These are phyloP conservation scores for Bombyx mandarina DNA, from an alignment of 1,140 invertebrate genomes.

Conservation along the genomic window DNA sequence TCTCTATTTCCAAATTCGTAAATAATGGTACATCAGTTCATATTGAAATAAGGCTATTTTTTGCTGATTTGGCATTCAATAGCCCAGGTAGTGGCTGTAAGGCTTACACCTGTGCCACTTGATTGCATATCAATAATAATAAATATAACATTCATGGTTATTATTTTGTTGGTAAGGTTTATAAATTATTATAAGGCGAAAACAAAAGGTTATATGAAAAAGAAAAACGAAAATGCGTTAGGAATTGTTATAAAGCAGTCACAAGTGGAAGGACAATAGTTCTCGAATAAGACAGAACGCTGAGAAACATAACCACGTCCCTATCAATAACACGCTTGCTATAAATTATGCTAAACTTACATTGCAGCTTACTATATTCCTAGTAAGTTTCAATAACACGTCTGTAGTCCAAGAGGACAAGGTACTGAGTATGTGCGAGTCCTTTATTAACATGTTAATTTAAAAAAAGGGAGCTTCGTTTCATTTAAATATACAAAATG, in stretches of 20 bases:
- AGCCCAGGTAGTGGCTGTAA: too few species aligned
- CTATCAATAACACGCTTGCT: constrained; percentile 56
- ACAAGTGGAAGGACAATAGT: constrained; percentile 44
- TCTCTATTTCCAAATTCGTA: neutral
- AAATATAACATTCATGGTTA: constrained; percentile 1
- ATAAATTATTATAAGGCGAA: constrained; percentile 10
- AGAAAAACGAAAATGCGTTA: constrained; percentile 41
- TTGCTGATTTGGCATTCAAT: too few species aligned
- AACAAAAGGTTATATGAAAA: constrained; percentile 13
- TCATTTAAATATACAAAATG: constrained; percentile 30
- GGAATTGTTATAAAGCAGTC: constrained; percentile 51
- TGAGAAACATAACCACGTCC: constrained; percentile 42
- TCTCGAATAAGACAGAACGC: constrained; percentile 12
- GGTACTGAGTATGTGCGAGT: constrained; percentile 61
- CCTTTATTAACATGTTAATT: constrained; percentile 18
- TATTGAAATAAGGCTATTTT: neutral
- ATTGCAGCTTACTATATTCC: constrained; percentile 52
- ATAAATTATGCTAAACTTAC: constrained; percentile 67
- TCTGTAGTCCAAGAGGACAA: constrained; percentile 54
- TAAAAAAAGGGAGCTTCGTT: constrained; percentile 29
- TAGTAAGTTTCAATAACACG: constrained; percentile 46
- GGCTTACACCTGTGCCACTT: too few species aligned
- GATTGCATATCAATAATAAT: too few species aligned
- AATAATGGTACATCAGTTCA: neutral
- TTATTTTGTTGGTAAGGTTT: neutral